Percentiles rank a stretch among this genome's conserved stretches.
Evolutionary conservation across 2,888 invertebrate genomes (phyloP).

Genomic region (Mantis religiosa): DNA sequence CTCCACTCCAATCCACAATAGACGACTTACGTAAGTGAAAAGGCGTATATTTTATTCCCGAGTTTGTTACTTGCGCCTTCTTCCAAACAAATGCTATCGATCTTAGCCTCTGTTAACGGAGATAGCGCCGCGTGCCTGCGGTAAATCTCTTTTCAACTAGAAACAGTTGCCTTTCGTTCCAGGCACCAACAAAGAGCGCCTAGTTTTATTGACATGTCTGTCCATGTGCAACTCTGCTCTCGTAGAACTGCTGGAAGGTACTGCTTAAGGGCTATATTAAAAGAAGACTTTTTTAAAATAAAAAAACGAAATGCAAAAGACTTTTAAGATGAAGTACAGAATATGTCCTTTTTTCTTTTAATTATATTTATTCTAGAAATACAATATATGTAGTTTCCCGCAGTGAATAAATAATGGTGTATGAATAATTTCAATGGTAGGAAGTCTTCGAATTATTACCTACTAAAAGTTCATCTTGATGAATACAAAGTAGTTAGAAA

Average conservation of each 20-base stretch:
- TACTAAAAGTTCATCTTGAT: too few relatives aligned
- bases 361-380: too few relatives aligned
- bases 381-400: too few relatives aligned
- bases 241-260: background rate
- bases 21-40: background rate
- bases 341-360: too few relatives aligned
- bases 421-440: too few relatives aligned
- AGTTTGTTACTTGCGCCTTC: background rate
- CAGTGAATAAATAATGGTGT: too few relatives aligned
- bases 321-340: too few relatives aligned
- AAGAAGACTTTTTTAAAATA: background rate
- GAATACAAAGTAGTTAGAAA: too few relatives aligned
- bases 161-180: background rate
- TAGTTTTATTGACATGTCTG: background rate
- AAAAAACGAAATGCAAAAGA: too few relatives aligned
- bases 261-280: background rate
- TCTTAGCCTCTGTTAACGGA: background rate
- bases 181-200: background rate
- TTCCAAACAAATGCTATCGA: background rate
- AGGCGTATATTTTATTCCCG: background rate
- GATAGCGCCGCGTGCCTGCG: background rate
- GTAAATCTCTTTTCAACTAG: background rate
- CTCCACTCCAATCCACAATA: background rate
- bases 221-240: background rate
- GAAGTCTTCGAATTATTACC: too few relatives aligned